These are phyloP conservation scores for Doris montereyensis DNA, from an alignment of 2,888 invertebrate species.

Conservation along the genomic window DNA sequence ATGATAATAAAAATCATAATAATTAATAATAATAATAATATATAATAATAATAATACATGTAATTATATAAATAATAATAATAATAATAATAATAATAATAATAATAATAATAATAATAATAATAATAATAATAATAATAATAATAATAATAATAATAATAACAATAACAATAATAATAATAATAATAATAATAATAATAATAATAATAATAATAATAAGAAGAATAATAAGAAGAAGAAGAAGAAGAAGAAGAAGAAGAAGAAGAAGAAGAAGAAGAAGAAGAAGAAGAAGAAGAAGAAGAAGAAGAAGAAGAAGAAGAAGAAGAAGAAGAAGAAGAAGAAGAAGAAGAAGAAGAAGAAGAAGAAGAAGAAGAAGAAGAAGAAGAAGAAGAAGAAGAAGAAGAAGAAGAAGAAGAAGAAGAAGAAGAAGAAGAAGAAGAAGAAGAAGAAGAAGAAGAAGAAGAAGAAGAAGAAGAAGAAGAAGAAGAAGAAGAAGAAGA, in stretches of 20 bases:
- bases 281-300: conserved; percentile 7
- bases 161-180: not conserved
- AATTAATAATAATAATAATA: no score
- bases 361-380: no score
- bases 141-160: not conserved
- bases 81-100: no score
- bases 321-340: no score
- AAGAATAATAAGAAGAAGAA: no score
- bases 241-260: not conserved
- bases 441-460: not conserved
- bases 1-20: no score
- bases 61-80: no score
- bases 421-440: not conserved
- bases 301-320: not conserved
- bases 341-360: no score
- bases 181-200: not conserved
- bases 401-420: not conserved
- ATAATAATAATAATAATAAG: not conserved
- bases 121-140: not conserved
- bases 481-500: not conserved
- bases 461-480: not conserved
- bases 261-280: not conserved
- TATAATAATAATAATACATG: no score
- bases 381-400: no score
- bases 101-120: not conserved